A percentile compares a stretch with the other conserved stretches of the same genome.
These are phyloP conservation scores for Fulica atra DNA, from an alignment of 2,113 vertebrate genomes.

Conservation along the genomic window DNA sequence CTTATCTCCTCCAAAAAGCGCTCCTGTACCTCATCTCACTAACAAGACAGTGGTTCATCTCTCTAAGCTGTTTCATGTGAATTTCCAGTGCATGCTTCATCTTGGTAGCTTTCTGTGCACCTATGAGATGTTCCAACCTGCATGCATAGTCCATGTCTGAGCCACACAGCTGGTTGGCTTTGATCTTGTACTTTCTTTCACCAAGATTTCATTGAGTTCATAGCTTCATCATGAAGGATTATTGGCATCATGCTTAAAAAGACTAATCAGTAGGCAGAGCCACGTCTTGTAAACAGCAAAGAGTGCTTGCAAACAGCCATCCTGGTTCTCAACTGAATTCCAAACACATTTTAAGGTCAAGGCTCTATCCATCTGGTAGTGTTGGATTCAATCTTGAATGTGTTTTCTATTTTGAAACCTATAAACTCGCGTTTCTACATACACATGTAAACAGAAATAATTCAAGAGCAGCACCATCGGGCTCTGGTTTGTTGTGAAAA, in stretches of 20 bases:
- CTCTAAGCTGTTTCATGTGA: not conserved
- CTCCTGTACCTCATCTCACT: not conserved
- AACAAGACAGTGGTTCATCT: not conserved
- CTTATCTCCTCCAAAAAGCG: not conserved
- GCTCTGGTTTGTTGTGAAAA: not conserved
- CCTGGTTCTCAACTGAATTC: not conserved
- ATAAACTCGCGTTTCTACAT: not conserved
- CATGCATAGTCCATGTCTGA: rapidly evolving
- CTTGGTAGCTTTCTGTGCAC: not conserved
- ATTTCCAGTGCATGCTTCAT: not conserved
- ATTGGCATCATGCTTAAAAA: not conserved
- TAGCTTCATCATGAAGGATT: not conserved
- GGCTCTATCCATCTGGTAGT: not conserved
- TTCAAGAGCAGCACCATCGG: not conserved
- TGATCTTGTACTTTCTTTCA: not conserved
- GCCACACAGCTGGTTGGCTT: not conserved
- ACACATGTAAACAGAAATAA: not conserved
- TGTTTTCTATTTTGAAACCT: not conserved
- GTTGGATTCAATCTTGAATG: not conserved
- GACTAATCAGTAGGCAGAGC: not conserved
- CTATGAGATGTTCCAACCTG: rapidly evolving
- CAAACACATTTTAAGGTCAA: not conserved
- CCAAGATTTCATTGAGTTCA: not conserved
- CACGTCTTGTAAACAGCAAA: not conserved
- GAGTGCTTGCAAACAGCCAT: not conserved